Conservation (phyloP, 1,140 invertebrate species). For the Ips nitidus region DNA sequence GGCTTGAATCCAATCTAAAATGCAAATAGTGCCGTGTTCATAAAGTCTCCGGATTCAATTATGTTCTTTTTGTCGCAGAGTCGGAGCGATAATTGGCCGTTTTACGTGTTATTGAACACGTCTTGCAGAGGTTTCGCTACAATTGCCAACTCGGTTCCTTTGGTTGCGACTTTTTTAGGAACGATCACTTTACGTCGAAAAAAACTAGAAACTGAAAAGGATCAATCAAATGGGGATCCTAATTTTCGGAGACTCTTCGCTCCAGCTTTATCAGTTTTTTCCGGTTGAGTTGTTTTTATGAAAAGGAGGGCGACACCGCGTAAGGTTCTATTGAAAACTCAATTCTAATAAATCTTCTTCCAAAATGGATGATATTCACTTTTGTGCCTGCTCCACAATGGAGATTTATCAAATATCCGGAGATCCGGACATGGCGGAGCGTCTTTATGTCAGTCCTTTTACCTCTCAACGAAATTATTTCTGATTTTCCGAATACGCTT, state of each 20-base stretch:
- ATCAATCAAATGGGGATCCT: constrained; percentile 39
- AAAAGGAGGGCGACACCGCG: constrained; percentile 29
- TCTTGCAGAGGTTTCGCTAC: not conserved
- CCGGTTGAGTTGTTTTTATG: constrained; percentile 35
- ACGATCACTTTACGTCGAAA: not conserved
- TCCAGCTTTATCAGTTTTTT: constrained; percentile 38
- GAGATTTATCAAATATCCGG: constrained; percentile 35
- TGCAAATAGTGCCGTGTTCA: constrained; percentile 40
- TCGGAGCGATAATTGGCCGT: constrained; percentile 22
- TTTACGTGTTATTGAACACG: constrained; percentile 4
- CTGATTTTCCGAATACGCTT: not conserved
- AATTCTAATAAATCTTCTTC: constrained; percentile 36
- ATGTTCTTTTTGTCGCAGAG: constrained; percentile 31
- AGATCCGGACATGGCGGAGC: constrained; percentile 5
- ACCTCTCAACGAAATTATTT: constrained; percentile 22
- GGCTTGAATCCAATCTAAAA: constrained; percentile 46
- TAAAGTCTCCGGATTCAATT: constrained; percentile 36
- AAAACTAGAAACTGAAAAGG: constrained; percentile 17
- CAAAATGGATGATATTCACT: constrained; percentile 37
- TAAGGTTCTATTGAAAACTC: constrained; percentile 39
- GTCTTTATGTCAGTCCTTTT: constrained; percentile 21
- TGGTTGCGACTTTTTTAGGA: not conserved
- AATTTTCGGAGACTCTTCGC: constrained; percentile 26
- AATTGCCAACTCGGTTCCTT: not conserved
- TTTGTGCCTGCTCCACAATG: constrained; percentile 29